Evolutionary conservation across 2,797 vertebrate species (phyloP).

Genomic region (Gymnodraco acuticeps): DNA sequence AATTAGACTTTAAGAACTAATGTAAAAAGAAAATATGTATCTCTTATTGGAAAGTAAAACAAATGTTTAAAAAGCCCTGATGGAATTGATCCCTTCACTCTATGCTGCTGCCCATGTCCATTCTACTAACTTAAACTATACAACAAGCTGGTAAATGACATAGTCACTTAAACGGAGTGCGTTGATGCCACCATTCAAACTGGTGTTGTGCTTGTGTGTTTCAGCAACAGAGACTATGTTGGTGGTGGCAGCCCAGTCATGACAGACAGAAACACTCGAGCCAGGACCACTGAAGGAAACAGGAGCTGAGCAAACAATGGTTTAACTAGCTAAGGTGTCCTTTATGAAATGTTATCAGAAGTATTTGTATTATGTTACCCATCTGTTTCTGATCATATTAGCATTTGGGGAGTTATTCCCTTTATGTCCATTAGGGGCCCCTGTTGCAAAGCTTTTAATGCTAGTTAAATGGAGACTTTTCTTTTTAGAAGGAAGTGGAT

Average conservation of each 20-base stretch:
- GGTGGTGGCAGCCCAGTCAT: slow-evolving; percentile 60
- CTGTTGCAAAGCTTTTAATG: slow-evolving; percentile 39
- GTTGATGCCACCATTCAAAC: background rate
- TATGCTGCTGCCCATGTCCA: slow-evolving; percentile 24
- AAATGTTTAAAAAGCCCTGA: too few species aligned
- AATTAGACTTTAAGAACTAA: too few species aligned
- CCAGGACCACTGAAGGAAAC: slow-evolving; percentile 13
- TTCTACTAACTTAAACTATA: slow-evolving; percentile 40
- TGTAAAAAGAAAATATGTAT: too few species aligned
- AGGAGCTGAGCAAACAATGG: background rate
- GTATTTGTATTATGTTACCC: slow-evolving; percentile 5
- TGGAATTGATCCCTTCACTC: background rate
- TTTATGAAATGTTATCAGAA: slow-evolving; percentile 10
- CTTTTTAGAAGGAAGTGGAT: background rate
- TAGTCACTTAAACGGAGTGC: background rate
- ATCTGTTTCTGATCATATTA: slow-evolving; percentile 13
- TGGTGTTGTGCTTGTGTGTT: slow-evolving; percentile 43
- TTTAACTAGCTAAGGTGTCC: slow-evolving; percentile 7
- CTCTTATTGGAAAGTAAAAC: too few species aligned
- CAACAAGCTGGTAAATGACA: background rate
- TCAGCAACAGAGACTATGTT: slow-evolving; percentile 49
- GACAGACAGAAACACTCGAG: slow-evolving; percentile 58
- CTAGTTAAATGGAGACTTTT: slow-evolving; percentile 1
- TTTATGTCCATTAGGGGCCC: slow-evolving; percentile 48
- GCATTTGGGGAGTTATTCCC: slow-evolving; percentile 16